These are phyloP conservation scores for Micronisus gabar DNA, from an alignment of 2,113 vertebrate species.

Conservation along the genomic window DNA sequence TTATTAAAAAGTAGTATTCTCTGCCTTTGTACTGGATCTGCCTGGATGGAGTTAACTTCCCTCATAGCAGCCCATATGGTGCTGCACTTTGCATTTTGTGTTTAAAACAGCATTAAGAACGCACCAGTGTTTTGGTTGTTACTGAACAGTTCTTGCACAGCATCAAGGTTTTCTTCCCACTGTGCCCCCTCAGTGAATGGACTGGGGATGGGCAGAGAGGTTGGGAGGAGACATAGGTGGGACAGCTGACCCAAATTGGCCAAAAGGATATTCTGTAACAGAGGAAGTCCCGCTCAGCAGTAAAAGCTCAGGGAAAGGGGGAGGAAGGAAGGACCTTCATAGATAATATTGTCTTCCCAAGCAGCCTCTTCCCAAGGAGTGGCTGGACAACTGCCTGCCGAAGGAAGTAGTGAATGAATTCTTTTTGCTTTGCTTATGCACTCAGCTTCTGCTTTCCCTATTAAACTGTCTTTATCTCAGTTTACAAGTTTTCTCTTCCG, in stretches of 20 bases:
- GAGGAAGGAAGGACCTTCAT: not conserved
- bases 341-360: not conserved
- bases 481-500: not conserved
- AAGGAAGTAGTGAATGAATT: not conserved
- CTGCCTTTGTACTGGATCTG: not conserved
- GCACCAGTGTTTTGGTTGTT: not conserved
- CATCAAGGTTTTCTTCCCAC: not conserved
- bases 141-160: not conserved
- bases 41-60: not conserved
- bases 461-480: not conserved
- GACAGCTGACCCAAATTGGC: not conserved
- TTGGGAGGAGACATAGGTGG: not conserved
- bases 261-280: not conserved
- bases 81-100: not conserved
- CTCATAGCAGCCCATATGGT: not conserved
- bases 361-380: not conserved
- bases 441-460: not conserved
- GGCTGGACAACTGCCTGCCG: not conserved
- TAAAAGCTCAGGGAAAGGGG: not conserved
- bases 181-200: not conserved
- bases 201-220: not conserved
- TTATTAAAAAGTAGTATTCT: not conserved
- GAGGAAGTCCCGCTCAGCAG: not conserved
- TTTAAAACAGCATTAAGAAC: not conserved
- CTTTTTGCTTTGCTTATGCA: not conserved